Evolutionary conservation across 2,888 invertebrate genomes (phyloP), one percentile per base, ranked within the genome.

Genomic region (Lithosia quadra): DNA sequence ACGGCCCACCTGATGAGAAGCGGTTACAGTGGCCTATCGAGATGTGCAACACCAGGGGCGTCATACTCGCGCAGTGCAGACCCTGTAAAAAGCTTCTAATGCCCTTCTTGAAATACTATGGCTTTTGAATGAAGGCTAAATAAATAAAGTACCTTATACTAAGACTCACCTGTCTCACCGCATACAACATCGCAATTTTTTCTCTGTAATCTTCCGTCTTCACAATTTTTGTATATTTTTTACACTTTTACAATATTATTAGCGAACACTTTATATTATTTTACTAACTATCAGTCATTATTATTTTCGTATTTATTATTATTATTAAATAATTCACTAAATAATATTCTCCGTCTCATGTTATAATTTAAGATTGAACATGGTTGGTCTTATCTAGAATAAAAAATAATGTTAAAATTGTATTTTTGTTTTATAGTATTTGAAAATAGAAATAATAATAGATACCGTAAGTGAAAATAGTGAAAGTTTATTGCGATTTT

Each of bases 131-230:
- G n/a, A n/a, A n/a, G n/a, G n/a, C n/a, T n/a, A n/a, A n/a, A 49
- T 18, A 33, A 8, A 18, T 10, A 58, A 33, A n/a, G n/a, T 5
- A 22, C 9, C n/a, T 33, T 13, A 22, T 22, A 11, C 10, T 36
- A 63, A 4, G 28, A 82, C 93, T 91, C 75, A 94, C 94, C 93
- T 94, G 94, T 88, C 94, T 90, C 9, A 94, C 94, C 21, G 94
- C 94, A 79, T 94, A 94, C 91, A 94, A 84, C 94, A 94, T 94
- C 55, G 68, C 85, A 75, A 71, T 57, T 67, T 83, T 80, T 88
- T 86, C 82, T 79, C 65, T 83, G 72, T 81, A 81, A 74, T 80
- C 69, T 71, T 74, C 67, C 33, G 10, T 76, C 73, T 79, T 77
- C 75, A 78, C 75, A 74, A 72, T 69, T 67, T n/a, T 34, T 56